Percentiles rank a stretch among this genome's conserved stretches.
These are phyloP conservation scores for Novumbra hubbsi DNA, from an alignment of 2,797 vertebrate species.

Conservation along the genomic window DNA sequence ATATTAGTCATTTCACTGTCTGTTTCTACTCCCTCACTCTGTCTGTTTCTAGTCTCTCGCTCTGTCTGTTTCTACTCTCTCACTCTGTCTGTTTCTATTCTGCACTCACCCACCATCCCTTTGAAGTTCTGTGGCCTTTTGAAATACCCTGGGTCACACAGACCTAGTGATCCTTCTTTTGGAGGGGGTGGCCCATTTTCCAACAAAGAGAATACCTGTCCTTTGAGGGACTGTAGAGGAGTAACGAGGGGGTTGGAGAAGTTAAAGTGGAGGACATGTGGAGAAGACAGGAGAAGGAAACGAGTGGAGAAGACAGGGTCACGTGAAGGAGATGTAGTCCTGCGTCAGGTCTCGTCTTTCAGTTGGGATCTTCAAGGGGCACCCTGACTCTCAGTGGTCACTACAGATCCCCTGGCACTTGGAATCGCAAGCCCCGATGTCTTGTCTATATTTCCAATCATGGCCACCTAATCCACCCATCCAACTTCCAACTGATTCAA, in stretches of 20 bases:
- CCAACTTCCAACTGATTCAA: too few species aligned
- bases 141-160: constrained; percentile 56
- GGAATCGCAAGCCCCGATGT: too few species aligned
- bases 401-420: too few species aligned
- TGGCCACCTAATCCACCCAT: too few species aligned
- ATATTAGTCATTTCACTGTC: not conserved
- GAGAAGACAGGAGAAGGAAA: not conserved
- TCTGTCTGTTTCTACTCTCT: constrained; percentile 1
- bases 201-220: constrained; percentile 65
- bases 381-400: too few species aligned
- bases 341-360: too few species aligned
- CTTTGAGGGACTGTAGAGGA: constrained; percentile 64
- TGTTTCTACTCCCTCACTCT: not conserved
- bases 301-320: not conserved
- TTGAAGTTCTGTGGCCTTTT: constrained; percentile 22
- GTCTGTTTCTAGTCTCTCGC: not conserved
- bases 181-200: constrained; percentile 18
- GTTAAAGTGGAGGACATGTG: not conserved
- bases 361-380: too few species aligned
- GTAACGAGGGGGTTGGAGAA: not conserved
- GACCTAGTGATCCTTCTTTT: constrained; percentile 48
- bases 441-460: too few species aligned
- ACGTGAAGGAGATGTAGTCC: too few species aligned
- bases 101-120: not conserved
- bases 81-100: not conserved